Base-by-base conservation (phyloP, 2,888 invertebrate species). In the Luffia ferchaultella region DNA sequence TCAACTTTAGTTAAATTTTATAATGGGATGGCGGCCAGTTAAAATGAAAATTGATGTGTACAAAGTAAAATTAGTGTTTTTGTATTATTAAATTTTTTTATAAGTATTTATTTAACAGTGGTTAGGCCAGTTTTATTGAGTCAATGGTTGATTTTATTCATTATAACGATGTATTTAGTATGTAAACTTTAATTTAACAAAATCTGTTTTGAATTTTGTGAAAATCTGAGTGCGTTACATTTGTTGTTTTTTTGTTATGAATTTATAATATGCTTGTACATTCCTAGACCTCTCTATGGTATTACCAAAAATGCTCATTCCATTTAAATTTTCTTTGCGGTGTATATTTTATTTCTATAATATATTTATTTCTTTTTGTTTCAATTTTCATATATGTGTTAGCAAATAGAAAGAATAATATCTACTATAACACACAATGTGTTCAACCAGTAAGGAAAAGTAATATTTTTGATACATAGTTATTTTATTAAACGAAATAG, bases 71-170 rank as follows among this genome's bases (percentile, higher is more conserved):
- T 52, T 20, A 46, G 20, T 42, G 18, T 18, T 42, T 49, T 41
- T 49, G 49, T 50, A 16, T 30, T 49, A 30, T 17, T 46, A 45
- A 46, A 18, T 19, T 18, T 46, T 52, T 58, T 58, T 63, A 55
- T 76, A 75, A 73, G 71, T 82, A 82, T 82, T 82, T 82, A 80
- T 82, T 82, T 65, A 82, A 79, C 79, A 80, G 65, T 55, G 45
- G 60, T 58, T 71, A 80, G 76, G 77, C 77, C 78, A 77, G 78
- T 79, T 76, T 66, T 45, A 17, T 45, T 30, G 30, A 30, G 30
- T 30, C 30, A 30, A 30, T 12, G 30, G 3, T 30, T 30, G 30
- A 30, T 30, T 30, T 30, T 30, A 30, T 30, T 30, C 3, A 30
- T 30, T 12, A 30, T 30, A 12, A 12, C 12, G 3, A 30, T 30